Evolutionary conservation across 2,888 invertebrate genomes (phyloP).

Genomic region (Prosapia bicincta): DNA sequence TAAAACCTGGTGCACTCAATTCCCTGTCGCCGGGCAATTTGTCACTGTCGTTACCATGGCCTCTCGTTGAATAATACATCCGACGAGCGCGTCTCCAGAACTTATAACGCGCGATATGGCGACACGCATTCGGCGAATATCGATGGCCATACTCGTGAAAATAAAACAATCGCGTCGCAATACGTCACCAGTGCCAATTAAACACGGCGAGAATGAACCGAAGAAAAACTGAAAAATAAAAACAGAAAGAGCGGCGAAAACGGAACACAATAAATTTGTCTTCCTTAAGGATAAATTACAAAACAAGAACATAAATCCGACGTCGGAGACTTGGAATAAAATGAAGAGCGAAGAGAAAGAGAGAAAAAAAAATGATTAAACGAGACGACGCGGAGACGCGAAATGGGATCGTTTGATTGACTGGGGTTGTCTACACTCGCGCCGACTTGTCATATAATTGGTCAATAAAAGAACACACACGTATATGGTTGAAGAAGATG

Average conservation of each 20-base stretch:
- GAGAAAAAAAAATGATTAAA: constrained; percentile 5
- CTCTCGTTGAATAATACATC: not conserved
- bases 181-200: not conserved
- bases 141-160: not conserved
- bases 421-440: constrained; percentile 1
- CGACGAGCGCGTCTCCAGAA: not conserved
- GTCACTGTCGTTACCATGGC: not conserved
- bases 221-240: not conserved
- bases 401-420: constrained; percentile 19
- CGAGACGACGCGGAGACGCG: constrained; percentile 3
- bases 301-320: not conserved
- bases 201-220: not conserved
- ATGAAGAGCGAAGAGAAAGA: constrained; percentile 4
- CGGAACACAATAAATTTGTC: constrained; percentile 16
- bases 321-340: not conserved
- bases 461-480: constrained; percentile 23
- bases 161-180: not conserved
- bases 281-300: not conserved
- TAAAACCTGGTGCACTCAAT: not conserved
- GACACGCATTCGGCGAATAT: not conserved
- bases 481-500: constrained; percentile 1
- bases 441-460: constrained; percentile 24
- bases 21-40: not conserved
- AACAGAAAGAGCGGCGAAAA: not conserved
- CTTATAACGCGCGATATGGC: not conserved